Evolutionary conservation across 1,140 invertebrate species (phyloP).

Genomic region (Lordiphosa stackelbergi): DNA sequence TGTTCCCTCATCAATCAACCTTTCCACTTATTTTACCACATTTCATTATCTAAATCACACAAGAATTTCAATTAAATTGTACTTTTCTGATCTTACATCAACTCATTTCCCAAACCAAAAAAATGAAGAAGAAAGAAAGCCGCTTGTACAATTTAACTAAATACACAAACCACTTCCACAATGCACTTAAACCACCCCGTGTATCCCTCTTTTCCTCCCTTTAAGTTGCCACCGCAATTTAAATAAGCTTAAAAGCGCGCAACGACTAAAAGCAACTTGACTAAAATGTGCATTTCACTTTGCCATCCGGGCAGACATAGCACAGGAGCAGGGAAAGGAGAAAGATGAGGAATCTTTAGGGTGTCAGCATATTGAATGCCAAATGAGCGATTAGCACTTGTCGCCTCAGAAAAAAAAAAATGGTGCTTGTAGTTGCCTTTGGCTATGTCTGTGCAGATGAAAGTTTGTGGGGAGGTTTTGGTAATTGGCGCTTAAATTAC

Average conservation of each 20-base stretch:
- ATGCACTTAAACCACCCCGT: not conserved
- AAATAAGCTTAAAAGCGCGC: slow-evolving; percentile 61
- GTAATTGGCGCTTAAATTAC: no score
- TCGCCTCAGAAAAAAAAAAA: no score
- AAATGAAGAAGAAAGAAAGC: not conserved
- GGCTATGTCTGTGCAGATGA: slow-evolving; percentile 11
- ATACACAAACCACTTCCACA: slow-evolving; percentile 33
- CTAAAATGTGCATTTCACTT: slow-evolving; percentile 40
- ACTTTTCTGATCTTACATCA: not conserved
- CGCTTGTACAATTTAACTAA: slow-evolving; percentile 29
- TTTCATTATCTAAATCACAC: not conserved
- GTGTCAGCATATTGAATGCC: slow-evolving; percentile 55
- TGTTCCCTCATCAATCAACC: no score
- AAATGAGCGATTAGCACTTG: slow-evolving; percentile 58
- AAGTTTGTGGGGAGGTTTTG: slow-evolving; percentile 1
- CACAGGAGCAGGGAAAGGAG: slow-evolving; percentile 14
- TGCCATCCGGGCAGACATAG: slow-evolving; percentile 21
- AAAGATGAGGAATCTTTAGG: slow-evolving; percentile 26
- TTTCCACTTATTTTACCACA: no score
- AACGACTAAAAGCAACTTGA: slow-evolving; percentile 4
- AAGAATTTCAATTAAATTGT: not conserved
- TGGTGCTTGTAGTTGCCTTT: not conserved
- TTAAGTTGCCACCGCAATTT: slow-evolving; percentile 20
- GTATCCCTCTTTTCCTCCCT: slow-evolving; percentile 3
- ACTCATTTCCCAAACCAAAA: not conserved